Conservation (phyloP, 2,113 vertebrate genomes). For the Leuciscus idus region DNA sequence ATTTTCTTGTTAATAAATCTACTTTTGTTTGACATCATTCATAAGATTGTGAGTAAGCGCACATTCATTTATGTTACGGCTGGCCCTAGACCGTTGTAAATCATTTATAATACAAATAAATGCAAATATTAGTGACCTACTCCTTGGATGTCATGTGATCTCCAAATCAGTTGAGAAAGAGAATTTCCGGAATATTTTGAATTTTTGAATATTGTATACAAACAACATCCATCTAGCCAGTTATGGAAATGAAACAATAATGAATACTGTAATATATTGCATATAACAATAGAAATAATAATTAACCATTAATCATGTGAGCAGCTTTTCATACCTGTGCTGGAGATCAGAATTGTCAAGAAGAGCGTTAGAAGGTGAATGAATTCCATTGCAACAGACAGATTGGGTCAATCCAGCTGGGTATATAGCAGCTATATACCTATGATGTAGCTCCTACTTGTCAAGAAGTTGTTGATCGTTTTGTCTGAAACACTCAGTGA, state of each 20-base stretch:
- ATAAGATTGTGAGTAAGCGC: no score
- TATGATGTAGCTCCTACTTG: neutral
- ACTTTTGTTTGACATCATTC: no score
- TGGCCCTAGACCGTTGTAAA: neutral
- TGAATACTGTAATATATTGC: neutral
- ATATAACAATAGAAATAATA: neutral
- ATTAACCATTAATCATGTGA: neutral
- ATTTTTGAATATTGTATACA: neutral
- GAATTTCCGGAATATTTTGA: neutral
- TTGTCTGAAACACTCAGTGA: neutral
- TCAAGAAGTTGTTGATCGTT: neutral
- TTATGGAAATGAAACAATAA: no score
- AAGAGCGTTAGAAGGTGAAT: neutral
- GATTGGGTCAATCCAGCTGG: neutral
- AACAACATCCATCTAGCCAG: neutral
- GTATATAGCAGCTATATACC: neutral
- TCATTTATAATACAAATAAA: neutral
- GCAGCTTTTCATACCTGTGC: neutral
- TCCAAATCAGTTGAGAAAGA: neutral
- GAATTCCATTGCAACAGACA: neutral
- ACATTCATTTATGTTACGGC: no score
- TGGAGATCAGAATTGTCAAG: neutral
- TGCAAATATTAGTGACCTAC: neutral
- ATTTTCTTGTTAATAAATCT: no score
- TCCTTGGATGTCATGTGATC: neutral